Base-by-base conservation (phyloP, 2,888 invertebrate species). In the Alcis repandata region DNA sequence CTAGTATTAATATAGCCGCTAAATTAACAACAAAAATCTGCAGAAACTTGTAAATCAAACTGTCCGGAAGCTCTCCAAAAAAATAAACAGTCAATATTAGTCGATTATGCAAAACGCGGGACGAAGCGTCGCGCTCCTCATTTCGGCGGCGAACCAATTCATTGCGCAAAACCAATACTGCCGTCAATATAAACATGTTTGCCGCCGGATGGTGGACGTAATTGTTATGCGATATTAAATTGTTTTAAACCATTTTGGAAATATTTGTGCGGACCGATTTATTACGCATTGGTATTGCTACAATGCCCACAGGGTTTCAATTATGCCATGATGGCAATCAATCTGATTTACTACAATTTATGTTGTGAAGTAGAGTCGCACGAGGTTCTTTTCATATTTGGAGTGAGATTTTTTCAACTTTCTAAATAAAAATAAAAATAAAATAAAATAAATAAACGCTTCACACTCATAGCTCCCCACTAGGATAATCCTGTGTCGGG, bases 141-240 rank as follows among this genome's bases (percentile, higher is more conserved):
- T 88, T 87, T 84, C 82, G 75, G 81, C 73, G 86, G 85, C 79
- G 69, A 68, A 80, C 83, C 85, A 84, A 73, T 87, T 86, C 84
- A 87, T 84, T 86, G 84, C 71, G 74, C 80, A 84, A 84, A 84
- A 86, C 85, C 86, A 84, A 88, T 87, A 84, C 77, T 78, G 79
- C 83, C 79, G 85, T 84, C 83, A 86, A 82, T 81, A 85, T 86
- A 84, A 87, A 86, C 82, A 87, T 84, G 80, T 82, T 82, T 77
- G 76, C 68, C 45, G 53, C 68, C 72, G 73, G 78, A 82, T 77
- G 80, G 75, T 75, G 74, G 67, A 70, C 76, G 77, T 82, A 79
- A 80, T 82, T 79, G 80, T 77, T 75, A 75, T 74, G 59, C 63
- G 59, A 67, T 57, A 68, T 67, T 68, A 63, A 68, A 68, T 67